Evolutionary conservation across 2,113 vertebrate species (phyloP).

Genomic region (Gambusia holbrooki): DNA sequence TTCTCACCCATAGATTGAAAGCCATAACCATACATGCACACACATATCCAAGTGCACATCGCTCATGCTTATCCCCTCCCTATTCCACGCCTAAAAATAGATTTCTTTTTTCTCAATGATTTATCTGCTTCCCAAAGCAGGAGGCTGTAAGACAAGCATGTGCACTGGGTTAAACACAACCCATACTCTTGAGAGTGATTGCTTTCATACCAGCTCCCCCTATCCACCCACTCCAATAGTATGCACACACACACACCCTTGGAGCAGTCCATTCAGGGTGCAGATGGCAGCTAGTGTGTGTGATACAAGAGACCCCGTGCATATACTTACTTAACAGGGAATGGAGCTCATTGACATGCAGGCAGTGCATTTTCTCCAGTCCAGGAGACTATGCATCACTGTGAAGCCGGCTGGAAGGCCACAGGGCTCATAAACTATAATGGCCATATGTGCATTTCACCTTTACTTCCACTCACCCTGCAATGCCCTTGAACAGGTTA

Average conservation of each 20-base stretch:
- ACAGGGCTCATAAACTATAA: conserved; percentile 46
- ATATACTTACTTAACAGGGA: conserved; percentile 59
- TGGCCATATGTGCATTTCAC: conserved; percentile 61
- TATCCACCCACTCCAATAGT: conserved; percentile 6
- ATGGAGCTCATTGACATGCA: conserved; percentile 73
- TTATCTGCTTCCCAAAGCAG: conserved; percentile 65
- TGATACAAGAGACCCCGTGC: conserved; percentile 70
- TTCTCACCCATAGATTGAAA: conserved; percentile 65
- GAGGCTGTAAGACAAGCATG: conserved; percentile 65
- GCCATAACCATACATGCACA: conserved; percentile 31
- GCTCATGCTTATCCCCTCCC: conserved; percentile 58
- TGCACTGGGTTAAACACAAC: conserved; percentile 67
- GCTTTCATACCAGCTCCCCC: conserved; percentile 32
- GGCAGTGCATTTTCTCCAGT: conserved; percentile 54
- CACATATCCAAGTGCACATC: conserved; percentile 21
- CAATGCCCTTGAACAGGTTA: conserved; percentile 53
- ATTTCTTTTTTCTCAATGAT: conserved; percentile 75
- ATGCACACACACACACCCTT: conserved; percentile 22
- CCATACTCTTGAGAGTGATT: conserved; percentile 58
- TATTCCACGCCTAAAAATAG: conserved; percentile 73
- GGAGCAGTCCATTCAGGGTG: conserved; percentile 72
- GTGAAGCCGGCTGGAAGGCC: conserved; percentile 37
- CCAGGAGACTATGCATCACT: conserved; percentile 55
- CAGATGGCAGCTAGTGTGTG: conserved; percentile 77
- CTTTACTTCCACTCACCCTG: conserved; percentile 27